Evolutionary conservation across 2,797 vertebrate genomes (phyloP).

Genomic region (Gymnodraco acuticeps): DNA sequence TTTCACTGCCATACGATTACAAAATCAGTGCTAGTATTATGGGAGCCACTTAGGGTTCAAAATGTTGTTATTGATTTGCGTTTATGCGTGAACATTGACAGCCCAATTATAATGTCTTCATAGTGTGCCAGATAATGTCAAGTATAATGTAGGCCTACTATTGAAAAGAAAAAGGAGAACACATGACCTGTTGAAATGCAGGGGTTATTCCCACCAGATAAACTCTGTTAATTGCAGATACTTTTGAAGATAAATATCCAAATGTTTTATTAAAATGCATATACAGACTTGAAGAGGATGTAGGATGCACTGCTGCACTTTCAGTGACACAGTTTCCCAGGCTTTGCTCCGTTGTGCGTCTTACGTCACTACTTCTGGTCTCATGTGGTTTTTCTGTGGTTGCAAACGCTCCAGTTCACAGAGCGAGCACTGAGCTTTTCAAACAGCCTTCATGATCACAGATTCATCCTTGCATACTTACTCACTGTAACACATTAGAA

Average conservation of each 20-base stretch:
- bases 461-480: slow-evolving; percentile 60
- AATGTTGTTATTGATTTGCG: no score
- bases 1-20: no score
- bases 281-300: slow-evolving; percentile 68
- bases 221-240: slow-evolving; percentile 49
- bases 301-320: slow-evolving; percentile 72
- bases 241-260: slow-evolving; percentile 31
- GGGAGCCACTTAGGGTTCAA: no score
- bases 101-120: no score
- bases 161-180: not conserved
- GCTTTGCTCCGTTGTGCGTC: slow-evolving; percentile 66
- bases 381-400: slow-evolving; percentile 81
- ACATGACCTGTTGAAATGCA: slow-evolving; percentile 20
- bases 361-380: slow-evolving; percentile 79
- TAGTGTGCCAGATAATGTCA: not conserved
- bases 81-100: no score
- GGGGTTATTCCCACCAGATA: slow-evolving; percentile 28
- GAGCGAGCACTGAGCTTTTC: slow-evolving; percentile 62
- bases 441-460: slow-evolving; percentile 69
- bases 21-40: no score
- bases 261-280: slow-evolving; percentile 49
- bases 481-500: slow-evolving; percentile 62
- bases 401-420: slow-evolving; percentile 79
- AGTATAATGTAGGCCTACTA: not conserved
- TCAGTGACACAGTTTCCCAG: slow-evolving; percentile 83